phyloP scores from a whole-genome alignment of 1,140 invertebrate genomes.

The Penaeus indicus region DNA sequence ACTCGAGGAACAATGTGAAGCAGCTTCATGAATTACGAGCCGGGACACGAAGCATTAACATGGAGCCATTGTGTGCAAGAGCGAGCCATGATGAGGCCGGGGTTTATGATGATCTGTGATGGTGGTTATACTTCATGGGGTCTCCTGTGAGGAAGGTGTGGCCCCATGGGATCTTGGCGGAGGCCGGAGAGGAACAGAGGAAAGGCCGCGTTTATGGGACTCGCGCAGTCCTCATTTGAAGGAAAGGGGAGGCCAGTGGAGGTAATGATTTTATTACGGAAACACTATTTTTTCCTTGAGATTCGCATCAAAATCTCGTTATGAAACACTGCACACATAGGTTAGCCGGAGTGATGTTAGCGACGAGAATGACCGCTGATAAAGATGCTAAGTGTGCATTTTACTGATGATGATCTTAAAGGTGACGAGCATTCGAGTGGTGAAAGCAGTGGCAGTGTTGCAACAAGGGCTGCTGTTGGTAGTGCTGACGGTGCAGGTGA shows the following conservation, averaged over 20 bases:
- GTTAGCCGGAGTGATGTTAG: no score
- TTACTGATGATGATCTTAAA: no score
- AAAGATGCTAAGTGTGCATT: no score
- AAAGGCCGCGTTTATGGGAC: neutral
- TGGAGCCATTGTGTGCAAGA: slow-evolving; percentile 41
- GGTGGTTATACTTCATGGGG: neutral
- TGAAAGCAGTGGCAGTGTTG: no score
- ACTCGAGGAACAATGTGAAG: slow-evolving; percentile 42
- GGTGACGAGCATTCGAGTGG: no score
- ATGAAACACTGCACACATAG: no score
- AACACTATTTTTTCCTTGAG: no score
- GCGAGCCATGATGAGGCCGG: slow-evolving; percentile 28
- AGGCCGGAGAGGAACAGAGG: neutral
- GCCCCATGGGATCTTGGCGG: neutral
- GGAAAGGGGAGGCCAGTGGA: no score
- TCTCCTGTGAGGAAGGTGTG: neutral
- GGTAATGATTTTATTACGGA: no score
- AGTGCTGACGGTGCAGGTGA: slow-evolving; percentile 11
- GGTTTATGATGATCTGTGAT: slow-evolving; percentile 6
- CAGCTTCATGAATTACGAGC: slow-evolving; percentile 48
- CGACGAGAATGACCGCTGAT: no score
- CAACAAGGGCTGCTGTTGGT: neutral
- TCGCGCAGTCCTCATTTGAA: neutral
- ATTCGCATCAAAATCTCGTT: no score
- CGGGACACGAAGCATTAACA: slow-evolving; percentile 50